Conservation (phyloP, 2,797 vertebrate genomes). For the Hypotaenidia okinawae region DNA sequence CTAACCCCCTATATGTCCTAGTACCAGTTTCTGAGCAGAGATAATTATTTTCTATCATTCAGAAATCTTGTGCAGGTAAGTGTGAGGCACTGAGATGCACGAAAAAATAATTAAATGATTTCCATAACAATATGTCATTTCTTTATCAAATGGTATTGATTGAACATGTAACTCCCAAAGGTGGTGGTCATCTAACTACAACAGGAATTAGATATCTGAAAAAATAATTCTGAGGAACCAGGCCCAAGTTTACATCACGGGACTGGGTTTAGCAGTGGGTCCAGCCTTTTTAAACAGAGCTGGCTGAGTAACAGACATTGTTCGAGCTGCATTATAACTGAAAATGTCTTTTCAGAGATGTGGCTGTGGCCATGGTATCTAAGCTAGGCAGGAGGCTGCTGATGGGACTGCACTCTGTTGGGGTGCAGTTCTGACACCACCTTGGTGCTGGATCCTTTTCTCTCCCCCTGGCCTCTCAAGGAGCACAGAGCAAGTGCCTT, state of each 20-base stretch:
- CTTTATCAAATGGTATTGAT: not conserved
- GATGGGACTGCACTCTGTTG: not conserved
- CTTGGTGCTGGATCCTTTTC: not conserved
- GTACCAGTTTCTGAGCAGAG: not conserved
- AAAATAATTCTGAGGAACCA: not conserved
- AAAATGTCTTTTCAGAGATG: not conserved
- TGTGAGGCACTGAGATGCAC: not conserved
- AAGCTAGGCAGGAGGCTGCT: not conserved
- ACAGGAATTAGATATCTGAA: not conserved
- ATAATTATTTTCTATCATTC: not conserved
- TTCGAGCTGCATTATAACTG: not conserved
- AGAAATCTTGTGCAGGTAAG: not conserved
- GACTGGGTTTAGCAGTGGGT: not conserved
- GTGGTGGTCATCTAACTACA: not conserved
- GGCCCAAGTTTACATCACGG: not conserved
- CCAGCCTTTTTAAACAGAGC: not conserved
- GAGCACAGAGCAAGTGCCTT: not conserved
- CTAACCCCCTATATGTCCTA: not conserved
- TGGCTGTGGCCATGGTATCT: not conserved
- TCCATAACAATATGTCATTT: not conserved
- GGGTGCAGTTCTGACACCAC: accelerated
- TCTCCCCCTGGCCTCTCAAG: not conserved
- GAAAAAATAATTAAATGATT: not conserved
- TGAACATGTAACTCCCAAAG: not conserved
- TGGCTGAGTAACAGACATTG: not conserved